Evolutionary conservation across 2,113 vertebrate species (phyloP).

Genomic region (Oxyura jamaicensis): DNA sequence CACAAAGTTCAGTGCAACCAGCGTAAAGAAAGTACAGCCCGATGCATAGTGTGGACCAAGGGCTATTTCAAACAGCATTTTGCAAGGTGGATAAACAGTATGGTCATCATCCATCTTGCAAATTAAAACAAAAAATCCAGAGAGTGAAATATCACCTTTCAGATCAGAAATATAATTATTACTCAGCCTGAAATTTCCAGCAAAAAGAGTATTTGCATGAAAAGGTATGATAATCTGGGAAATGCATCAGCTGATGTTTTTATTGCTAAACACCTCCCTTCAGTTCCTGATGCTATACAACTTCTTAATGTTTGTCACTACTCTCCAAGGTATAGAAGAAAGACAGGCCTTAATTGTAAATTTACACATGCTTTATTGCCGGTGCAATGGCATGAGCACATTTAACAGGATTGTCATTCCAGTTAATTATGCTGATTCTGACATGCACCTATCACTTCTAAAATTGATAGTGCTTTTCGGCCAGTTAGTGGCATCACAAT

Average conservation of each 20-base stretch:
- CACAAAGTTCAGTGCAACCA: neutral
- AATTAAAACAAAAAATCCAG: conserved; percentile 28
- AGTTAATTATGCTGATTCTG: conserved; percentile 77
- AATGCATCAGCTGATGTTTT: conserved; percentile 71
- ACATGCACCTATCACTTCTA: conserved; percentile 64
- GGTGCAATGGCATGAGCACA: conserved; percentile 59
- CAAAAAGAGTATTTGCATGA: conserved; percentile 64
- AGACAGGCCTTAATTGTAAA: conserved; percentile 75
- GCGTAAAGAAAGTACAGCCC: neutral
- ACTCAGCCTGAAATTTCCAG: conserved; percentile 53
- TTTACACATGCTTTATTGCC: conserved; percentile 74
- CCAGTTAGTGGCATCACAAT: conserved; percentile 34
- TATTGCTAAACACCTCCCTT: conserved; percentile 69
- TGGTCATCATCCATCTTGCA: conserved; percentile 46
- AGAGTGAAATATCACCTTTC: conserved; percentile 51
- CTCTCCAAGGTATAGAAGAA: conserved; percentile 66
- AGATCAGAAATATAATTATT: conserved; percentile 64
- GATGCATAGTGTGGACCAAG: conserved; percentile 31
- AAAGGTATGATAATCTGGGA: conserved; percentile 56
- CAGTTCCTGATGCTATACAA: conserved; percentile 48
- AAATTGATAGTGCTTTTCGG: conserved; percentile 64
- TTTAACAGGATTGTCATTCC: conserved; percentile 72
- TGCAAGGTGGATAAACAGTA: conserved; percentile 23
- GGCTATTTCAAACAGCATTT: conserved; percentile 58
- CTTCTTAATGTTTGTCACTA: conserved; percentile 70